Conservation (phyloP, 2,888 invertebrate genomes). For the Synanthedon andrenaeformis region DNA sequence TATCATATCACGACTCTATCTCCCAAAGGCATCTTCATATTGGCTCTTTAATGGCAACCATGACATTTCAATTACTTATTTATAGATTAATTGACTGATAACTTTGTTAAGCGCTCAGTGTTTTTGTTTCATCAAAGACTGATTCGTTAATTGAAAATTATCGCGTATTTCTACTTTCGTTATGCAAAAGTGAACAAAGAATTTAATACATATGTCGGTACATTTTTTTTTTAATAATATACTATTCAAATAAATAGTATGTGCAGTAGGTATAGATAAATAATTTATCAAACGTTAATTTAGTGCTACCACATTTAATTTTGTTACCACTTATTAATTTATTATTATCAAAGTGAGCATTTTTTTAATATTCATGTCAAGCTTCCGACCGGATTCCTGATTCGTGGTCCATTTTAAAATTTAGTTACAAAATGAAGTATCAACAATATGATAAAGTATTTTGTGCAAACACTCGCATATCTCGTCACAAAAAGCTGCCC, state of each 20-base stretch:
- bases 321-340: too few species aligned
- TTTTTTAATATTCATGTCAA: too few species aligned
- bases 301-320: too few species aligned
- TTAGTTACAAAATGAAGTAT: not conserved
- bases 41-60: constrained; percentile 12
- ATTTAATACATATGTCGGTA: too few species aligned
- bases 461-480: not conserved
- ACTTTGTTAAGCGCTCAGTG: constrained; percentile 9
- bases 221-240: too few species aligned
- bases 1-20: constrained; percentile 5
- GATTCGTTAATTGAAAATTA: not conserved
- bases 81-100: constrained; percentile 17
- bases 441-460: not conserved
- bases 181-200: too few species aligned
- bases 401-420: too few species aligned
- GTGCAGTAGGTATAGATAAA: too few species aligned
- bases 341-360: too few species aligned
- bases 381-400: too few species aligned
- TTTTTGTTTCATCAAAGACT: constrained; percentile 4
- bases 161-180: not conserved
- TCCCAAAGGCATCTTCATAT: constrained; percentile 4
- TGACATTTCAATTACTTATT: constrained; percentile 19
- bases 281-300: too few species aligned
- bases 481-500: not conserved
- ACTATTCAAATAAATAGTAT: too few species aligned